Evolutionary conservation across 2,888 invertebrate genomes (phyloP).

Genomic region (Herminia tarsipennalis): DNA sequence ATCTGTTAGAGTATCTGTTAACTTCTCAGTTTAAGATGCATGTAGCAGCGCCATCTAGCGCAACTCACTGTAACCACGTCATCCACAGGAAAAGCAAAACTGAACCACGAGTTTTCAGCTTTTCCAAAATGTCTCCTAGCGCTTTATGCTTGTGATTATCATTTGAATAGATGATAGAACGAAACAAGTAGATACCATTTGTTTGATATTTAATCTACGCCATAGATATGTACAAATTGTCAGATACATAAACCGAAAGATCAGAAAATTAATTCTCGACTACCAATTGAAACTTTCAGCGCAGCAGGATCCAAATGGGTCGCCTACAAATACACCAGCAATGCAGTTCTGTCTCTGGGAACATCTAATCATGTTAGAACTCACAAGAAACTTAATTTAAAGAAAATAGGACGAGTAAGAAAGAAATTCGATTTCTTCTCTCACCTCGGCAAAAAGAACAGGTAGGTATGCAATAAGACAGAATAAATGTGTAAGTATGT

Average conservation of each 20-base stretch:
- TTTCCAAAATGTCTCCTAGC: constrained; percentile 3
- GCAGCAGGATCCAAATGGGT: neutral
- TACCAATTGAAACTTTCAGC: no score
- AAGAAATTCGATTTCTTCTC: neutral
- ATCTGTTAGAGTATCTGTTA: constrained; percentile 18
- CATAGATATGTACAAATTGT: no score
- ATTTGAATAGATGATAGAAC: no score
- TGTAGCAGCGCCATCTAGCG: constrained; percentile 44
- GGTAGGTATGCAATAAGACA: neutral
- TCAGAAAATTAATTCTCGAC: no score
- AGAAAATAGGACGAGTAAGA: neutral
- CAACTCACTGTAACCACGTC: constrained; percentile 17
- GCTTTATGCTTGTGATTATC: neutral
- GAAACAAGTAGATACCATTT: no score
- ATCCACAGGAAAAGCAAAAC: constrained; percentile 21
- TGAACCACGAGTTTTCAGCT: constrained; percentile 13
- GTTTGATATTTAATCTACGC: no score
- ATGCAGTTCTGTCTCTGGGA: neutral
- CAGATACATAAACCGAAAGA: no score
- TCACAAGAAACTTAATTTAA: neutral
- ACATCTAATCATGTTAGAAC: neutral
- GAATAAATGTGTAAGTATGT: no score
- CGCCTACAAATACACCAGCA: neutral
- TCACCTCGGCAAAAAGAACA: neutral
- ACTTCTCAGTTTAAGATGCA: constrained; percentile 7